phyloP scores from a whole-genome alignment of 2,113 vertebrate genomes.

The Uria lomvia region DNA sequence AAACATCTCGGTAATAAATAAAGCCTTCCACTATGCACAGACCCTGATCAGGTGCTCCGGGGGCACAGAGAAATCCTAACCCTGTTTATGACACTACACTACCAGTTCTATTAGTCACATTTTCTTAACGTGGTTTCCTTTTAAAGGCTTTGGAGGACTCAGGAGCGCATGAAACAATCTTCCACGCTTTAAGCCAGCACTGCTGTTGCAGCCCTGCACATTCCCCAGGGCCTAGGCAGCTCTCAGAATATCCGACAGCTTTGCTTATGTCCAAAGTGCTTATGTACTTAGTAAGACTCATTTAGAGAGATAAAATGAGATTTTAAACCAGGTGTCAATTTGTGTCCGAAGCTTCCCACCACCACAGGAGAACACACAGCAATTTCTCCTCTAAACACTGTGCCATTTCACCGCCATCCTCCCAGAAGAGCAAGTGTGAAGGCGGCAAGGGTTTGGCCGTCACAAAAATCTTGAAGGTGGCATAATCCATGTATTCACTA shows the following conservation, averaged over 20 bases:
- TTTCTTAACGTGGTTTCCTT: not conserved
- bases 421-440: not conserved
- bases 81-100: not conserved
- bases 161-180: not conserved
- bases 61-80: not conserved
- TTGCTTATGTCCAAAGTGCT: not conserved
- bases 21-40: not conserved
- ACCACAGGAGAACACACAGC: not conserved
- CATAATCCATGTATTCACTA: rapidly evolving
- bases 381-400: not conserved
- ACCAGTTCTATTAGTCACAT: not conserved
- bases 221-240: not conserved
- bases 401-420: not conserved
- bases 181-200: not conserved
- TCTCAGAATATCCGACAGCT: not conserved
- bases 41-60: not conserved
- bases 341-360: not conserved
- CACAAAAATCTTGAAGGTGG: not conserved
- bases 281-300: not conserved
- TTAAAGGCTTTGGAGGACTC: not conserved
- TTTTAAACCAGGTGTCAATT: not conserved
- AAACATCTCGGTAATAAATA: not conserved
- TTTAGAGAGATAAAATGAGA: not conserved
- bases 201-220: not conserved
- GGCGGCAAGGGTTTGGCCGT: not conserved